These are phyloP conservation scores for Tiaroga cobitis DNA, from an alignment of 2,797 vertebrate genomes.

Conservation along the genomic window DNA sequence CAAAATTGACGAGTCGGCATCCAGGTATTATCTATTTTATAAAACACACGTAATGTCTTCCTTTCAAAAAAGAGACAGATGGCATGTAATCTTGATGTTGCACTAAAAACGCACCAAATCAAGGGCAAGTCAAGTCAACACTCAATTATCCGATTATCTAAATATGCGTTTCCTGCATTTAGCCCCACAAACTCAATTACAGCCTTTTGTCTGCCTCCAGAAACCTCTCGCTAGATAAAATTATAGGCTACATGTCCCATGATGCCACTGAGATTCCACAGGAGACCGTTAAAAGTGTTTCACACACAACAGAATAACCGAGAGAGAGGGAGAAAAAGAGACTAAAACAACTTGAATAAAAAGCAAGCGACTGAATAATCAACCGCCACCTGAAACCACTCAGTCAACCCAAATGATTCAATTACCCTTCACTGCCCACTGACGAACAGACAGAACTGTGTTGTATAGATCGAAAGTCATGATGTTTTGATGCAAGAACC, in stretches of 20 bases:
- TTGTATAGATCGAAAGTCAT: conserved; percentile 8
- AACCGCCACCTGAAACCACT: conserved; percentile 38
- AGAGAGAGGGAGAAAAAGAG: background rate
- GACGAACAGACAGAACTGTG: conserved; percentile 22
- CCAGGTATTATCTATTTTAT: background rate
- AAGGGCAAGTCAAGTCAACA: conserved; percentile 23
- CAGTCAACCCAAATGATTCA: conserved; percentile 46
- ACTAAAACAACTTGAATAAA: conserved; percentile 17
- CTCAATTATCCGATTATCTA: conserved; percentile 44
- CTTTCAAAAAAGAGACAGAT: background rate
- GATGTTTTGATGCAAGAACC: conserved; percentile 25
- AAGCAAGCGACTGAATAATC: conserved; percentile 47
- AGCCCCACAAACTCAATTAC: conserved; percentile 38
- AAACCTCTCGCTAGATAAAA: conserved; percentile 39
- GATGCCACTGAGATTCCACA: conserved; percentile 16
- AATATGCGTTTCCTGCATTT: conserved; percentile 12
- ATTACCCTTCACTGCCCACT: conserved; percentile 42
- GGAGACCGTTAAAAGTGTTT: background rate
- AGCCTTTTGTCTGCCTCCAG: conserved; percentile 17
- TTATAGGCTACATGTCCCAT: conserved; percentile 42
- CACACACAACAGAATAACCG: conserved; percentile 1
- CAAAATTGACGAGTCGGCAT: background rate
- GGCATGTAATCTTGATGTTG: conserved; percentile 2
- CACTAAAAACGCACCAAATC: conserved; percentile 3
- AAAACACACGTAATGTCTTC: background rate